Evolutionary conservation across 2,797 vertebrate species (phyloP).

Genomic region (Spinus pinus): DNA sequence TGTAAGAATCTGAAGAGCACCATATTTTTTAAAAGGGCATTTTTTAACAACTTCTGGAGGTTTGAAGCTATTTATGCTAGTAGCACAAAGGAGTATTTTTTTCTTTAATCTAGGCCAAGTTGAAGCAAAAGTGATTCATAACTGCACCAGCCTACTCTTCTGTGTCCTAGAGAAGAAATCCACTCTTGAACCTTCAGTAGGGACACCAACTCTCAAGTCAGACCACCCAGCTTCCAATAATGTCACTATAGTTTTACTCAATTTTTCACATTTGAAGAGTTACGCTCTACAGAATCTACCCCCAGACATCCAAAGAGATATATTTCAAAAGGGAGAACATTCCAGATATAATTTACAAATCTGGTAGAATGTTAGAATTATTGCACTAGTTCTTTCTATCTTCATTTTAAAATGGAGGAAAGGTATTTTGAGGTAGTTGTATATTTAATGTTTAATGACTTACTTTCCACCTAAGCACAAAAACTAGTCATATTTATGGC

Average conservation of each 20-base stretch:
- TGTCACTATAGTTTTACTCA: background rate
- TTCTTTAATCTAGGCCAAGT: background rate
- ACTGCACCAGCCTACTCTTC: background rate
- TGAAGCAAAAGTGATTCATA: background rate
- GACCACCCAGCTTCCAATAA: background rate
- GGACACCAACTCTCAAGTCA: background rate
- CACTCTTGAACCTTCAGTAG: background rate
- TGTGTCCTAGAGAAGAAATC: background rate
- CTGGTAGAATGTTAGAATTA: background rate
- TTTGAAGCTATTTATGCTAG: background rate
- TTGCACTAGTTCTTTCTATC: background rate
- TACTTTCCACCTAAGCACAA: background rate
- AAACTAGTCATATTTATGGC: background rate
- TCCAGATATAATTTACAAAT: background rate
- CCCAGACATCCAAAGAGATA: background rate
- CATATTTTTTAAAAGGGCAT: background rate
- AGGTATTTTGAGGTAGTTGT: background rate
- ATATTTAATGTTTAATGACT: background rate
- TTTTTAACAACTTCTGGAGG: background rate
- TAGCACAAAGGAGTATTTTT: background rate
- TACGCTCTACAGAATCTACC: background rate
- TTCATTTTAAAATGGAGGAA: background rate
- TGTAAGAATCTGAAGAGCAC: background rate
- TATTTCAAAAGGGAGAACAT: background rate
- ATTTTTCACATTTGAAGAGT: background rate